Base-by-base conservation (phyloP, 2,888 invertebrate genomes). In the Pristionchus arcanus region DNA sequence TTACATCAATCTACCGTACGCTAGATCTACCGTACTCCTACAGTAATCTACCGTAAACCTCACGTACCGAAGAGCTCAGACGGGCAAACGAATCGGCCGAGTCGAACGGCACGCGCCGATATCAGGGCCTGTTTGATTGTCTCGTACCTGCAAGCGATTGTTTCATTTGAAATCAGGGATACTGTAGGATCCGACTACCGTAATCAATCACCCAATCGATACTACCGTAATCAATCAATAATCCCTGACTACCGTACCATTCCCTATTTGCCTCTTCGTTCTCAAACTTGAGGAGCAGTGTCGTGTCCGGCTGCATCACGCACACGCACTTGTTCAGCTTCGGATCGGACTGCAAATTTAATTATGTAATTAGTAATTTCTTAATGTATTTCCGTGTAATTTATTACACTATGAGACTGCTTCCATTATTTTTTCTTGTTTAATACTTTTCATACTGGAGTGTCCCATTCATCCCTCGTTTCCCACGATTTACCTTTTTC, bases 231-330 rank as follows among this genome's bases (percentile, higher is more conserved):
- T 49, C 42, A 9, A 49, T 49, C 11, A 49, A 49, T 49, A 49
- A 49, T 49, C 42, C 42, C 11, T 11, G 5, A 49, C 42, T 55
- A 53, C 55, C 71, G 34, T 74, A 88, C 87, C 87, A 89, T 55
- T 92, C 91, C 16, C 68, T 63, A 42, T 90, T 92, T 74, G 86
- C 77, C 55, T 53, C 25, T 25, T 91, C 91, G 19, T 59, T 89
- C 9, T 92, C 93, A 15, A 91, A 91, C 66, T 89, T 84, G 66
- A 94, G 91, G 55, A 92, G 90, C n/a, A 93, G 90, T 21, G 93
- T 92, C 25, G 93, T 93, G 86, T 93, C 93, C 5, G 93, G 92
- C 28, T 91, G 91, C 93, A 93, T 93, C 90, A 93, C 81, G 37
- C 92, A 93, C 31, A 94, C 74, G 89, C 92, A 93, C 81, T 90